Conservation (phyloP, 2,797 vertebrate species). For the Leuciscus waleckii region DNA sequence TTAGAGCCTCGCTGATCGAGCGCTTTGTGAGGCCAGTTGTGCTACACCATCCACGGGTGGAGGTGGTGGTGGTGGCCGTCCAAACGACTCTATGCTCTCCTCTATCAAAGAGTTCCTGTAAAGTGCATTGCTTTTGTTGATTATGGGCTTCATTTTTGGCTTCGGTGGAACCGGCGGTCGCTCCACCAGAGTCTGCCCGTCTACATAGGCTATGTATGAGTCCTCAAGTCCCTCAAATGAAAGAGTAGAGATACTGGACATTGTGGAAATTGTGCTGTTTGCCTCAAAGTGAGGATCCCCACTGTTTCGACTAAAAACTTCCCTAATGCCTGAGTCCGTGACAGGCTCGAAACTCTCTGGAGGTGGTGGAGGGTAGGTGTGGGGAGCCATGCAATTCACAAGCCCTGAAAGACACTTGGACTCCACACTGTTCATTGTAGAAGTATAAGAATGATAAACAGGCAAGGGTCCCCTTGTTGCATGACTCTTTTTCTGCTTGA, state of each 20-base stretch:
- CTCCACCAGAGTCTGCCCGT: conserved; percentile 92
- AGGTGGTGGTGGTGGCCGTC: conserved; percentile 84
- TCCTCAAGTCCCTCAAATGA: conserved; percentile 95
- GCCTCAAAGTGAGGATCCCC: conserved; percentile 95
- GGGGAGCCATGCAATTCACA: conserved; percentile 86
- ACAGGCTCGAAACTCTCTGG: conserved; percentile 85
- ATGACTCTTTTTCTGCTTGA: conserved; percentile 83
- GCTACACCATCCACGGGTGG: conserved; percentile 79
- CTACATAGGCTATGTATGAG: conserved; percentile 90
- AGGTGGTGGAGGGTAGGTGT: conserved; percentile 85
- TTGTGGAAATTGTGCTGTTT: conserved; percentile 95
- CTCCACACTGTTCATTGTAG: conserved; percentile 71
- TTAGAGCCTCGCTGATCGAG: conserved; percentile 92
- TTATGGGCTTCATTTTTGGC: conserved; percentile 93
- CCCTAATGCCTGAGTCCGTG: conserved; percentile 93
- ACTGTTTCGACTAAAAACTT: conserved; percentile 92
- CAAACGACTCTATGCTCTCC: conserved; percentile 87
- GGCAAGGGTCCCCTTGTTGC: conserved; percentile 66
- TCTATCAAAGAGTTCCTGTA: conserved; percentile 90
- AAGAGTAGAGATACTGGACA: conserved; percentile 95
- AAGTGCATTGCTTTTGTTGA: conserved; percentile 91
- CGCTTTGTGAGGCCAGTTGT: conserved; percentile 81
- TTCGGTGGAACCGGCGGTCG: conserved; percentile 96
- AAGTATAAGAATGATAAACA: conserved; percentile 76
- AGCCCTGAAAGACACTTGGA: conserved; percentile 77